These are phyloP conservation scores for Acronicta aceris DNA, from an alignment of 2,888 invertebrate species.

Conservation along the genomic window DNA sequence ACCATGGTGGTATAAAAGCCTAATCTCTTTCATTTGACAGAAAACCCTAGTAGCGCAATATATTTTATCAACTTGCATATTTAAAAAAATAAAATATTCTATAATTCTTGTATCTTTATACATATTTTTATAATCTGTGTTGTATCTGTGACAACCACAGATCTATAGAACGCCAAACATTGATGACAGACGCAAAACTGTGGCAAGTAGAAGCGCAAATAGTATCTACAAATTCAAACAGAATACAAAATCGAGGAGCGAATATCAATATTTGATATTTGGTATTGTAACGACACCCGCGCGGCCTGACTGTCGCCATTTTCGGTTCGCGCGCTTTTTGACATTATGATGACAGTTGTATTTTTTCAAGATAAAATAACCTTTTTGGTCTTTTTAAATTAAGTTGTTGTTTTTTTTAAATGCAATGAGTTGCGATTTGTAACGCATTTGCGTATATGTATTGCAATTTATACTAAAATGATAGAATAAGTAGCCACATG, in stretches of 20 bases:
- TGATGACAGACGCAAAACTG: constrained; percentile 73
- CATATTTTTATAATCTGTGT: too few species aligned
- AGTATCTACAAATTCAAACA: constrained; percentile 85
- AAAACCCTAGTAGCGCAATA: too few species aligned
- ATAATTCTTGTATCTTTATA: too few species aligned
- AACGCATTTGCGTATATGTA: too few species aligned
- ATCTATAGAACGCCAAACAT: constrained; percentile 47
- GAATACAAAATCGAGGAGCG: constrained; percentile 82
- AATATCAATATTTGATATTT: constrained; percentile 89
- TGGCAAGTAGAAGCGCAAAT: constrained; percentile 78
- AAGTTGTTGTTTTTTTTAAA: not conserved
- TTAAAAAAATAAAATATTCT: too few species aligned
- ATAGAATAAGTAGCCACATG: too few species aligned
- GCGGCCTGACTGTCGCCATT: constrained; percentile 65
- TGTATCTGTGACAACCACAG: constrained; percentile 34
- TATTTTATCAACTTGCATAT: too few species aligned
- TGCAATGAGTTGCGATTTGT: too few species aligned
- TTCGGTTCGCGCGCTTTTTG: constrained; percentile 61
- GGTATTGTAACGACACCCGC: constrained; percentile 83
- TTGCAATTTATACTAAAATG: too few species aligned
- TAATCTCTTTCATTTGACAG: too few species aligned
- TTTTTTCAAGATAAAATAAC: constrained; percentile 21
- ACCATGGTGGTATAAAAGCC: too few species aligned
- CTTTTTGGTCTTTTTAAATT: constrained; percentile 2
- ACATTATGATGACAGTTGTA: constrained; percentile 37